phyloP scores from a whole-genome alignment of 1,140 invertebrate genomes.

The Neoseiulus cucumeris region DNA sequence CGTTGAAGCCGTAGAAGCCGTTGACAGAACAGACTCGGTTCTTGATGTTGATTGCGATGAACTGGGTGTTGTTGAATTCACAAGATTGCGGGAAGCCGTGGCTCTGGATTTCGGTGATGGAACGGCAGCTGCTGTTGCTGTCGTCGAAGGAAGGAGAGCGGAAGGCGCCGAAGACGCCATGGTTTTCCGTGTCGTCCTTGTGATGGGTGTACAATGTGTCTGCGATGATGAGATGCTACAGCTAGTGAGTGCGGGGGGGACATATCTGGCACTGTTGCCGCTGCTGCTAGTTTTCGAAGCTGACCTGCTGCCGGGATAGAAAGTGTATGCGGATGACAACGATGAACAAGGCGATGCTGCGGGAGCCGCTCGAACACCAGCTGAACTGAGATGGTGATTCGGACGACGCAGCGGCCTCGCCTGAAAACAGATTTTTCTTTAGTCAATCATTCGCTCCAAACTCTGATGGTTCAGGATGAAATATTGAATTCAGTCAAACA shows the following conservation, averaged over 20 bases:
- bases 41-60: neutral
- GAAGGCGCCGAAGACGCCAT: neutral
- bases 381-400: neutral
- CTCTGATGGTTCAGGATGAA: no score
- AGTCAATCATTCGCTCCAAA: no score
- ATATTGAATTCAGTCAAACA: no score
- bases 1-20: neutral
- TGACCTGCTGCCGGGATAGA: neutral
- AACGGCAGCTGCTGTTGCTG: neutral
- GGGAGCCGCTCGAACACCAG: neutral
- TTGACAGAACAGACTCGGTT: neutral
- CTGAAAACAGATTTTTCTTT: neutral
- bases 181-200: neutral
- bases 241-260: neutral
- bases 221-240: neutral
- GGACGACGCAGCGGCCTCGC: conserved; percentile 8
- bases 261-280: neutral
- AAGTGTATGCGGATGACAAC: neutral
- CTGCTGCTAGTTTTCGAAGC: neutral
- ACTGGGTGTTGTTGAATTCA: neutral
- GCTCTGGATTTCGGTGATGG: neutral
- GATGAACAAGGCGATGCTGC: conserved; percentile 4
- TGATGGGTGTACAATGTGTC: neutral
- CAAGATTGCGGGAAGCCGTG: neutral
- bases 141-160: neutral